These are phyloP conservation scores for Synanthedon formicaeformis DNA, from an alignment of 2,888 invertebrate genomes.

Conservation along the genomic window DNA sequence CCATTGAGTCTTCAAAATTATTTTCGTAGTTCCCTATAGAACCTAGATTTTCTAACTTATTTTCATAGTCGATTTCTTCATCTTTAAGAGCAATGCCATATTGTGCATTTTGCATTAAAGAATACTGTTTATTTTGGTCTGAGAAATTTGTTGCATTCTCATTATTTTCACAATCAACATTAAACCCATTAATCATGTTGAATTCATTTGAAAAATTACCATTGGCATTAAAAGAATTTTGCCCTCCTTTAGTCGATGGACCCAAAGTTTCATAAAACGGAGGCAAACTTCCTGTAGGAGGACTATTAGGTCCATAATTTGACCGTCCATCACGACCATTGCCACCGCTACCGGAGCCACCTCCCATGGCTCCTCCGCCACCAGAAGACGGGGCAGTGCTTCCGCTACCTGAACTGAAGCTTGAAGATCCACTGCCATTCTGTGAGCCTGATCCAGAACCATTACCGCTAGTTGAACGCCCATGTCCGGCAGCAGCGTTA, in stretches of 20 bases:
- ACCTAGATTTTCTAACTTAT: constrained; percentile 79
- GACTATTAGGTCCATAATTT: constrained; percentile 89
- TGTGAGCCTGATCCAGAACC: constrained; percentile 67
- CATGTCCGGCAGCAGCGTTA: constrained; percentile 84
- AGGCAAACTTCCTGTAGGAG: constrained; percentile 88
- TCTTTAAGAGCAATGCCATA: constrained; percentile 85
- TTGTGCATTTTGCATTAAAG: constrained; percentile 83
- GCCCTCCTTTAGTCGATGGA: constrained; percentile 77
- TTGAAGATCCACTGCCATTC: constrained; percentile 58
- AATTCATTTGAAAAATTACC: constrained; percentile 76
- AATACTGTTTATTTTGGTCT: constrained; percentile 79
- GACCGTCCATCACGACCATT: constrained; percentile 85
- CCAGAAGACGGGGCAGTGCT: constrained; percentile 71
- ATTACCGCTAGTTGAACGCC: constrained; percentile 74
- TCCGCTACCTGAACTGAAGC: constrained; percentile 68
- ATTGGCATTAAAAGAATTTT: constrained; percentile 78
- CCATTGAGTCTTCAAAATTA: constrained; percentile 84
- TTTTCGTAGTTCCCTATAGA: constrained; percentile 71
- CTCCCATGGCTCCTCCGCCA: constrained; percentile 73
- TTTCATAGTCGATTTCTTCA: constrained; percentile 83
- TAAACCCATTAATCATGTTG: constrained; percentile 76
- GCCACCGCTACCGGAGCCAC: constrained; percentile 82
- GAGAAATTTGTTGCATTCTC: constrained; percentile 66
- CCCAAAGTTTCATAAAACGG: constrained; percentile 87
- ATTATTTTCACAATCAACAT: constrained; percentile 82